These are phyloP conservation scores for Oscheius onirici DNA, from an alignment of 2,888 invertebrate genomes.

Conservation along the genomic window DNA sequence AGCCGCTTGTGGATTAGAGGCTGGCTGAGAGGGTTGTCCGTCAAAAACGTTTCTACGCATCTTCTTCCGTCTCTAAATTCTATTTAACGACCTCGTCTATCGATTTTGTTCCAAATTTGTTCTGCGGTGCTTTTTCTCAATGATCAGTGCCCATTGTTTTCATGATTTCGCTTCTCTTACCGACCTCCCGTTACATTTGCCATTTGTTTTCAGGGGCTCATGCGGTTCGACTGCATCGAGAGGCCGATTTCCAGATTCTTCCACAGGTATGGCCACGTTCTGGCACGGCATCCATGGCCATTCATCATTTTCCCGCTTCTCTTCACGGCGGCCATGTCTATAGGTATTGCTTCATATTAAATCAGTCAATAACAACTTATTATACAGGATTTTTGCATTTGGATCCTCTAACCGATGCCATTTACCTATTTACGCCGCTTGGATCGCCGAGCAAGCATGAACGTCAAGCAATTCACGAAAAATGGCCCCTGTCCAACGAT, in stretches of 20 bases:
- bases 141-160: too few species aligned
- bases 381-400: constrained; percentile 60
- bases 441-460: constrained; percentile 66
- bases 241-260: constrained; percentile 56
- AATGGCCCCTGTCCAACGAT: constrained; percentile 70
- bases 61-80: background rate
- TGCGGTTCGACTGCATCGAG: constrained; percentile 62
- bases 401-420: constrained; percentile 66
- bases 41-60: background rate
- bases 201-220: constrained; percentile 10
- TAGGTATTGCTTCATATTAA: too few species aligned
- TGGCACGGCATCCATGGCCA: constrained; percentile 64
- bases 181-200: too few species aligned
- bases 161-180: too few species aligned
- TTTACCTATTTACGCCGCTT: constrained; percentile 70
- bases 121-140: too few species aligned
- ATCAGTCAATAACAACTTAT: too few species aligned
- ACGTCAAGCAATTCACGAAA: constrained; percentile 67
- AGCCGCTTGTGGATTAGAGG: constrained; percentile 26
- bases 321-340: constrained; percentile 60
- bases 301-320: constrained; percentile 70
- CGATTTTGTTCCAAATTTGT: background rate
- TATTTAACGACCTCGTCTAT: background rate
- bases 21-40: constrained; percentile 12
- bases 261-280: constrained; percentile 63